Evolutionary conservation across 2,888 invertebrate species (phyloP).

Genomic region (Melipona beecheii): DNA sequence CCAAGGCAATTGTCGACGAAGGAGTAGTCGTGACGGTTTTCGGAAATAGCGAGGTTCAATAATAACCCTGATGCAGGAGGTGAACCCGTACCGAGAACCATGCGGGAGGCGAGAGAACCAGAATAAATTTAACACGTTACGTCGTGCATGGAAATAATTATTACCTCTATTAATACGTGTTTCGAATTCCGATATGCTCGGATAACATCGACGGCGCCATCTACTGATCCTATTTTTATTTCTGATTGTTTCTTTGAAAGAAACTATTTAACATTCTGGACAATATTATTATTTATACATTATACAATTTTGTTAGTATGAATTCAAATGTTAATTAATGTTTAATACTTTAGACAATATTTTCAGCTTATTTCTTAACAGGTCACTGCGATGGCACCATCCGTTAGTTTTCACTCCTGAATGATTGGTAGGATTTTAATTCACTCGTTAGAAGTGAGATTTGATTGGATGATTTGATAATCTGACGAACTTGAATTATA

Average conservation of each 20-base stretch:
- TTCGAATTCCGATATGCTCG: not conserved
- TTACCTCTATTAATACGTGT: slow-evolving; percentile 24
- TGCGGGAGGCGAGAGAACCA: slow-evolving; percentile 69
- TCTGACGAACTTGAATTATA: no score
- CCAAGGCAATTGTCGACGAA: not conserved
- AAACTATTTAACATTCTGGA: not conserved
- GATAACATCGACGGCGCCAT: not conserved
- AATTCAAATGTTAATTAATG: no score
- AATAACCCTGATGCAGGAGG: slow-evolving; percentile 72
- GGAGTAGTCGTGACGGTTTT: slow-evolving; percentile 48
- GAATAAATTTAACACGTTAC: slow-evolving; percentile 51
- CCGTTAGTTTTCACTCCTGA: no score
- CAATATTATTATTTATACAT: not conserved
- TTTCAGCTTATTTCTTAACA: no score
- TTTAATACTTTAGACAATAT: no score
- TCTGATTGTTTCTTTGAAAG: not conserved
- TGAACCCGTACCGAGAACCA: slow-evolving; percentile 64
- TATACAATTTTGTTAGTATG: no score
- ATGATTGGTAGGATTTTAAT: no score
- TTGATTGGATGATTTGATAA: no score
- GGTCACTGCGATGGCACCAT: no score
- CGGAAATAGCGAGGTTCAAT: slow-evolving; percentile 69
- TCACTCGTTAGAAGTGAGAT: no score
- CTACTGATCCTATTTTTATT: not conserved
- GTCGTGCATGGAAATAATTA: slow-evolving; percentile 29